These are phyloP conservation scores for Calosoma granatense DNA, from an alignment of 1,140 invertebrate species.

Conservation along the genomic window DNA sequence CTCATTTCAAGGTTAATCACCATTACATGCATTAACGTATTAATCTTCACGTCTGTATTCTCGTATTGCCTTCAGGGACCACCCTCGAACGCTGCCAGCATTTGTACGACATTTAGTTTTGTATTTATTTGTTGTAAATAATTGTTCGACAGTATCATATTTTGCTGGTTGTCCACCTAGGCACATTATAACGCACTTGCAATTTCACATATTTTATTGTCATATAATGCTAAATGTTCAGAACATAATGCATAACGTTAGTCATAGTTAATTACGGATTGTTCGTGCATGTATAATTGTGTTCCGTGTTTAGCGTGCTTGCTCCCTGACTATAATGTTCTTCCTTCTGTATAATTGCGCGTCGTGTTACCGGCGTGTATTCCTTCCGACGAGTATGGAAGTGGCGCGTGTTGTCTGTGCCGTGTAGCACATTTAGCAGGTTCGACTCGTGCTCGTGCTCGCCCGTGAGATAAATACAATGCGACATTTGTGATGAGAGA, in stretches of 20 bases:
- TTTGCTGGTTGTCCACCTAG: neutral
- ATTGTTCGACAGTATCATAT: neutral
- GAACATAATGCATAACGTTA: no score
- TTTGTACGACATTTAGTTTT: neutral
- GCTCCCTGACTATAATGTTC: no score
- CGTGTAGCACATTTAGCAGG: no score
- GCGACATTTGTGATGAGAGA: neutral
- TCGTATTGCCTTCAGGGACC: no score
- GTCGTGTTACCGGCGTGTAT: neutral
- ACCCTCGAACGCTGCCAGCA: neutral
- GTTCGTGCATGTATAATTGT: no score
- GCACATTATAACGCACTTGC: neutral
- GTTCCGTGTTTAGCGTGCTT: no score
- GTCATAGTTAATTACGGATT: no score
- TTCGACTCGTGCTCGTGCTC: no score
- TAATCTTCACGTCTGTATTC: neutral
- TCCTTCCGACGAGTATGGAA: no score
- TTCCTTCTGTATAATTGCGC: neutral
- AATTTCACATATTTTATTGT: neutral
- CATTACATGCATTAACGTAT: neutral
- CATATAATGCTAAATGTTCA: neutral
- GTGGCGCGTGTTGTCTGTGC: neutral
- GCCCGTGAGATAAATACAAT: neutral
- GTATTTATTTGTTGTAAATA: neutral
- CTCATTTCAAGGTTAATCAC: neutral